These are phyloP conservation scores for Meiosimyza decipiens DNA, from an alignment of 2,888 invertebrate genomes.

Conservation along the genomic window DNA sequence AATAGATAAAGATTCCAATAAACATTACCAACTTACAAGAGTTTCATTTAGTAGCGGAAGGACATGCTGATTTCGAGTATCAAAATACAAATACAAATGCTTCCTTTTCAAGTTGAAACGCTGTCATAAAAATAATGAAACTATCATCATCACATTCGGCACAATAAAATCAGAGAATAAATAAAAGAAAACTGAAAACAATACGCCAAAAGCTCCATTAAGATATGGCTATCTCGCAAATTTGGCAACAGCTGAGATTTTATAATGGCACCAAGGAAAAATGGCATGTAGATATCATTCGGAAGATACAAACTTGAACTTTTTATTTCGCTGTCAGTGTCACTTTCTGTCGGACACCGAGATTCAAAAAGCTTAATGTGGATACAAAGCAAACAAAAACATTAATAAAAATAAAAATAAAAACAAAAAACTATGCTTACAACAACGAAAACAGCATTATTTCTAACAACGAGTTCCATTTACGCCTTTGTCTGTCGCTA, in stretches of 20 bases:
- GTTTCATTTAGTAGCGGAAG: no score
- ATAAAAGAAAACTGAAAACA: not conserved
- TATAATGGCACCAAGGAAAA: not conserved
- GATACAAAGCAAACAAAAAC: not conserved
- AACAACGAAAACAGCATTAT: conserved; percentile 23
- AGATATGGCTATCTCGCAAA: conserved; percentile 13
- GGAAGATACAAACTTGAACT: not conserved
- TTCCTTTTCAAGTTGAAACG: not conserved
- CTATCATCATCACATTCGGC: conserved; percentile 18
- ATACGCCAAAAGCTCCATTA: conserved; percentile 22
- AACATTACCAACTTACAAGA: no score
- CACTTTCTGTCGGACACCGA: conserved; percentile 12
- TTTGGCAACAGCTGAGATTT: conserved; percentile 10
- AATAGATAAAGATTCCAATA: not conserved
- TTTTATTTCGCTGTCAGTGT: conserved; percentile 19
- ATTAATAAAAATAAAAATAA: conserved; percentile 39
- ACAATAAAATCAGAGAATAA: conserved; percentile 1
- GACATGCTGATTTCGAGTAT: not conserved
- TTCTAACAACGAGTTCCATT: conserved; percentile 27
- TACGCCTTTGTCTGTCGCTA: conserved; percentile 50
- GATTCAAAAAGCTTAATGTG: no score
- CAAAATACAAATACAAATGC: not conserved
- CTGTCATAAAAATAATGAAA: conserved; percentile 26
- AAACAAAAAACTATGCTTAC: conserved; percentile 58
- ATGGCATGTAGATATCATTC: conserved; percentile 7